Percentiles rank a stretch among this genome's conserved stretches.
Conservation (phyloP, 2,797 vertebrate genomes). For the Epinephelus coioides region DNA sequence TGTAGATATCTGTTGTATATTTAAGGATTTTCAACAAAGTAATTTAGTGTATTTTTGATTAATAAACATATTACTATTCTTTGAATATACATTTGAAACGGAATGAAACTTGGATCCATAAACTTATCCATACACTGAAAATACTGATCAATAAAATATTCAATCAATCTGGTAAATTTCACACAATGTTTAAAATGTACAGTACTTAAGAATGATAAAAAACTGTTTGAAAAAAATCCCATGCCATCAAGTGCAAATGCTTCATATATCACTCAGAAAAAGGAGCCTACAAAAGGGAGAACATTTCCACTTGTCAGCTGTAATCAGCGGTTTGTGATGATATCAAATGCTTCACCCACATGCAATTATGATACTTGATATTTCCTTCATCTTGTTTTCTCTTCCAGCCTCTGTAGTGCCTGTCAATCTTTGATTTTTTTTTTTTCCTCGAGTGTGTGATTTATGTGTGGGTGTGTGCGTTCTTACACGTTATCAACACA, state of each 20-base stretch:
- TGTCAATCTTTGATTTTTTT: constrained; percentile 35
- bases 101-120: neutral
- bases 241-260: constrained; percentile 5
- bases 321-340: constrained; percentile 36
- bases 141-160: neutral
- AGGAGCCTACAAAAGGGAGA: neutral
- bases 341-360: constrained; percentile 44
- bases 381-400: constrained; percentile 47
- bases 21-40: neutral
- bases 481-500: constrained; percentile 36
- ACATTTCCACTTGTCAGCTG: constrained; percentile 31
- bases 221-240: neutral
- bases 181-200: neutral
- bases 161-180: neutral
- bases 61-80: constrained; percentile 7
- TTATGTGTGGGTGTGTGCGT: constrained; percentile 29
- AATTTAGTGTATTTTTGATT: constrained; percentile 1
- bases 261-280: constrained; percentile 2
- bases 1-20: constrained; percentile 1
- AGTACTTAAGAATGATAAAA: neutral
- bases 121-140: neutral
- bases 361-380: constrained; percentile 44
- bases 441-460: constrained; percentile 13
- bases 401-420: constrained; percentile 7
- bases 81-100: neutral